phyloP scores from a whole-genome alignment of 2,797 vertebrate genomes.

The Carduelis carduelis region DNA sequence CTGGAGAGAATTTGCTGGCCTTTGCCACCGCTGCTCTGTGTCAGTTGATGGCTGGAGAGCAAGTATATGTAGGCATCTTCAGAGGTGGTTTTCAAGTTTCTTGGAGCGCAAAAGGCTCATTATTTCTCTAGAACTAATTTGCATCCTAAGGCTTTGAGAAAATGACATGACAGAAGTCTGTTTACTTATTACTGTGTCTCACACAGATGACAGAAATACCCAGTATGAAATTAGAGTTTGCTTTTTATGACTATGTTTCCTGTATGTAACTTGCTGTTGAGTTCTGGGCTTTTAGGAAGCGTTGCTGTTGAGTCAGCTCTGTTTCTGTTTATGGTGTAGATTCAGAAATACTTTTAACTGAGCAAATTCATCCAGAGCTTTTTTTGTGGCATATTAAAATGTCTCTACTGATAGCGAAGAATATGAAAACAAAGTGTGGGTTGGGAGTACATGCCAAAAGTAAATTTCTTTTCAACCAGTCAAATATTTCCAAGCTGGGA shows the following conservation, averaged over 20 bases:
- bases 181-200: background rate
- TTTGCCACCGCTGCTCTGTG: background rate
- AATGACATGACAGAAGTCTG: background rate
- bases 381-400: slow-evolving; percentile 17
- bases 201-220: background rate
- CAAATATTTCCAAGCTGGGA: background rate
- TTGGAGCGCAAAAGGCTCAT: background rate
- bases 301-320: background rate
- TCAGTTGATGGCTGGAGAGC: background rate
- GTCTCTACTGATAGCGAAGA: slow-evolving; percentile 17
- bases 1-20: background rate
- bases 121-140: background rate
- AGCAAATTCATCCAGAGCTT: background rate
- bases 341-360: slow-evolving; percentile 15
- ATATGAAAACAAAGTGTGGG: slow-evolving; percentile 13
- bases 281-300: background rate
- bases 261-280: background rate
- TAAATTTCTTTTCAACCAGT: slow-evolving; percentile 17
- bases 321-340: slow-evolving; percentile 5
- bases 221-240: background rate
- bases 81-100: background rate
- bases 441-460: background rate
- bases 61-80: background rate
- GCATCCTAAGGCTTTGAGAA: background rate
- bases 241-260: background rate